These are phyloP conservation scores for Pammene fasciana DNA, from an alignment of 2,888 invertebrate genomes.

Conservation along the genomic window DNA sequence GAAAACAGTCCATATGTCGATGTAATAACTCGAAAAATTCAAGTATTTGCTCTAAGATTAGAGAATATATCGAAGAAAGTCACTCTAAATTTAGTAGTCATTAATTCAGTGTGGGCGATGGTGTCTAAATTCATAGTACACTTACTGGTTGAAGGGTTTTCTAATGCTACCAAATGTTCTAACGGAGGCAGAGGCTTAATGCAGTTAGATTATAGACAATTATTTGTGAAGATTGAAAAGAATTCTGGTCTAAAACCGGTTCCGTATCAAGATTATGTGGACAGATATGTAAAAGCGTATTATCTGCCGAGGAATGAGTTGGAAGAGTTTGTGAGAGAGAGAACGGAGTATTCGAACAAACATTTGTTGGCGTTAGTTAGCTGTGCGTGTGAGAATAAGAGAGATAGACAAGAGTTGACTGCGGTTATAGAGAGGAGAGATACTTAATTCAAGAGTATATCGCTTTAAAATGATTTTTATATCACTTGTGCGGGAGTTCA, in stretches of 20 bases:
- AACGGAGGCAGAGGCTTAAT: slow-evolving; percentile 98
- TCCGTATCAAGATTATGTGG: slow-evolving; percentile 95
- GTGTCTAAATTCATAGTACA: slow-evolving; percentile 93
- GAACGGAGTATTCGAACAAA: slow-evolving; percentile 94
- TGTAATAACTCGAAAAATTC: slow-evolving; percentile 88
- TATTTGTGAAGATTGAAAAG: slow-evolving; percentile 94
- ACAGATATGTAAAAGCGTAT: slow-evolving; percentile 97
- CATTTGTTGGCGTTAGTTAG: slow-evolving; percentile 93
- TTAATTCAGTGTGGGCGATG: slow-evolving; percentile 92
- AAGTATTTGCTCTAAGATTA: slow-evolving; percentile 90
- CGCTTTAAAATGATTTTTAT: no score
- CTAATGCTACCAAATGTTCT: slow-evolving; percentile 95
- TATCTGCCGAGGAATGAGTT: slow-evolving; percentile 95
- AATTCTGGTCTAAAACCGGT: slow-evolving; percentile 92
- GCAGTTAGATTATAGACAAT: slow-evolving; percentile 98
- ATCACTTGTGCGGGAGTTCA: no score
- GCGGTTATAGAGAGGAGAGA: slow-evolving; percentile 87
- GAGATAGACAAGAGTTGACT: slow-evolving; percentile 90
- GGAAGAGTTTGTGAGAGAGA: slow-evolving; percentile 94
- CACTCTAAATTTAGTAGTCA: slow-evolving; percentile 87
- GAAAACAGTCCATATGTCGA: slow-evolving; percentile 96
- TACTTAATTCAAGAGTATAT: not conserved
- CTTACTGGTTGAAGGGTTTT: slow-evolving; percentile 96
- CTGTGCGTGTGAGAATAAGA: slow-evolving; percentile 94
- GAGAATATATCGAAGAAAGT: slow-evolving; percentile 88